These are phyloP conservation scores for Carterocephalus palaemon DNA, from an alignment of 2,888 invertebrate species.

Conservation along the genomic window DNA sequence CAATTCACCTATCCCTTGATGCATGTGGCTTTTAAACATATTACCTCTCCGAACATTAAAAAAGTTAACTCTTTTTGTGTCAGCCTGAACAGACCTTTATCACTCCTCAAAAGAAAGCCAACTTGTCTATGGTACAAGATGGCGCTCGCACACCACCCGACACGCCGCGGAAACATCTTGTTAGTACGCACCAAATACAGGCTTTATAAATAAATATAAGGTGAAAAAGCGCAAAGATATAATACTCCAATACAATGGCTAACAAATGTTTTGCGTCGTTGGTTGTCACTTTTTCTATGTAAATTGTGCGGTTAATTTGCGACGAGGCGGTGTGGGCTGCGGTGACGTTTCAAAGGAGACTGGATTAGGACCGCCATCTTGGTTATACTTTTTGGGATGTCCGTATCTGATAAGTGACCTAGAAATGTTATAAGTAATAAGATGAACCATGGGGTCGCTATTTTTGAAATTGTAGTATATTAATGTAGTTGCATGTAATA, in stretches of 20 bases:
- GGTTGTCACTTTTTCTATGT: slow-evolving; percentile 73
- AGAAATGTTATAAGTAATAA: no score
- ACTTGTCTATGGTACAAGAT: slow-evolving; percentile 49
- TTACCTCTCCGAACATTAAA: no score
- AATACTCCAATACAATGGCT: slow-evolving; percentile 69
- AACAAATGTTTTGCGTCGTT: slow-evolving; percentile 69
- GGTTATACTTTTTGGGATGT: background rate
- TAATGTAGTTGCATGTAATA: no score
- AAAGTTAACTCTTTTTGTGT: slow-evolving; percentile 22
- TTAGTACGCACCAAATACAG: slow-evolving; percentile 70
- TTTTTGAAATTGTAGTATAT: no score
- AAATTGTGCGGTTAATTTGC: slow-evolving; percentile 71
- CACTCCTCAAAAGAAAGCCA: slow-evolving; percentile 42
- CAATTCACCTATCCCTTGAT: no score
- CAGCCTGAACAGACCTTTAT: slow-evolving; percentile 16
- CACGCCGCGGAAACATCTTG: slow-evolving; percentile 63
- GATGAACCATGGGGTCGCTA: no score
- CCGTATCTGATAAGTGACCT: no score
- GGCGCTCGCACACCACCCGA: slow-evolving; percentile 59
- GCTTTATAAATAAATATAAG: slow-evolving; percentile 72
- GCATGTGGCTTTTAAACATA: no score
- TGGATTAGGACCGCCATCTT: slow-evolving; percentile 7
- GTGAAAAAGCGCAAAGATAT: slow-evolving; percentile 48
- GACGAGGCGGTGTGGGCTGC: slow-evolving; percentile 36
- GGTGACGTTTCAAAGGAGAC: slow-evolving; percentile 41